These are phyloP conservation scores for Apamea monoglypha DNA, from an alignment of 2,888 invertebrate genomes.

Conservation along the genomic window DNA sequence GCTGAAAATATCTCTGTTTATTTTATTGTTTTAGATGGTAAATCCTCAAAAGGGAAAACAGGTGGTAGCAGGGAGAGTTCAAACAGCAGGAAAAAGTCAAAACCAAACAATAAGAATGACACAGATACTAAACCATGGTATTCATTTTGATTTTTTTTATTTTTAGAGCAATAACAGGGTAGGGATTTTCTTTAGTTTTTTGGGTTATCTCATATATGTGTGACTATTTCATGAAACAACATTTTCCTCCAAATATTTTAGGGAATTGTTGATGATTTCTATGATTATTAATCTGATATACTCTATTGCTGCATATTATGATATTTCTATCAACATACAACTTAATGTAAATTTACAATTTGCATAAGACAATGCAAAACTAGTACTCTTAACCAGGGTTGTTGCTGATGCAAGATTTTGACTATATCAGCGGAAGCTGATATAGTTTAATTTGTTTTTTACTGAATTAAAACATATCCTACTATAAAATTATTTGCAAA, in stretches of 20 bases:
- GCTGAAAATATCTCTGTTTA: not conserved
- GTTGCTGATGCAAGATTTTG: no score
- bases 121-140: slow-evolving; percentile 68
- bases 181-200: not conserved
- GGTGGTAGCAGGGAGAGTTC: slow-evolving; percentile 79
- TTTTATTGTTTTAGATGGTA: slow-evolving; percentile 64
- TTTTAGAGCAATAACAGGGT: not conserved
- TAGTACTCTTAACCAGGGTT: not conserved
- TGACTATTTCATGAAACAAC: not conserved
- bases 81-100: slow-evolving; percentile 79
- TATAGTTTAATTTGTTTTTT: no score
- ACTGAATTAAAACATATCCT: no score
- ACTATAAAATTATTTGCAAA: no score
- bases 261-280: not conserved
- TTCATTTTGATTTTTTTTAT: slow-evolving; percentile 14
- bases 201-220: not conserved
- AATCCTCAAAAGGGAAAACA: slow-evolving; percentile 73
- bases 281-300: not conserved
- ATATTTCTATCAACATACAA: slow-evolving; percentile 20
- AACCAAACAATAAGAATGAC: slow-evolving; percentile 76
- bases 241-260: not conserved
- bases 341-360: not conserved
- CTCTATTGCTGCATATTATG: not conserved
- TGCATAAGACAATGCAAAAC: no score
- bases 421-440: no score